Evolutionary conservation across 37 sponge, comb jelly and placozoan genomes (phyloP).

Genomic region (Geodia barretti): DNA sequence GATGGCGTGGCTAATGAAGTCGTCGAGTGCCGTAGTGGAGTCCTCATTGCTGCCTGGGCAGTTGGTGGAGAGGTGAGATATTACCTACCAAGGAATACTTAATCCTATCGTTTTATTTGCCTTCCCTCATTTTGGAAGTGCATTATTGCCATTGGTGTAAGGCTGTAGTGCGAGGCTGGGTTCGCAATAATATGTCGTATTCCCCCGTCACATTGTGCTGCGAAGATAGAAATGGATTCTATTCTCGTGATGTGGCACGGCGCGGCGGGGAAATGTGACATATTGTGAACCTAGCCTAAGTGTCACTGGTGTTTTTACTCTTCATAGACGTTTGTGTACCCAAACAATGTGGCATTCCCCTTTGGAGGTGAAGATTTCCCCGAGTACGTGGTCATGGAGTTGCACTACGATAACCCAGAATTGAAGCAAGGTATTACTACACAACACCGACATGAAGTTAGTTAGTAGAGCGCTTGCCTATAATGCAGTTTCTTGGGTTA

Average conservation of each 20-base stretch:
- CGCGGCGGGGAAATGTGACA: not conserved
- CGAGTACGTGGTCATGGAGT: constrained; percentile 20
- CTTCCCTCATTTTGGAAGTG: too few species aligned
- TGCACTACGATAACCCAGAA: constrained; percentile 34
- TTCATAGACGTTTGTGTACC: constrained; percentile 20
- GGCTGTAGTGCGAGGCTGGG: too few species aligned
- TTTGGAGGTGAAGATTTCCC: constrained; percentile 3
- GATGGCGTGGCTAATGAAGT: not conserved
- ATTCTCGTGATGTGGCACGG: too few species aligned
- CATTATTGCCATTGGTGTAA: too few species aligned
- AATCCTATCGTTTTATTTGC: too few species aligned
- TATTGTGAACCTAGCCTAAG: not conserved
- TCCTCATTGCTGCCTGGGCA: constrained; percentile 53
- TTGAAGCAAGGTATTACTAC: not conserved
- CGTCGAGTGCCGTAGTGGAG: not conserved
- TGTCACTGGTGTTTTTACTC: not conserved
- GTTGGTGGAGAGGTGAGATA: constrained; percentile 69
- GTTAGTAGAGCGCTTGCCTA: too few species aligned
- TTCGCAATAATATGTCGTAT: too few species aligned
- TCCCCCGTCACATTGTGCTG: not conserved
- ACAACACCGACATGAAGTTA: too few species aligned
- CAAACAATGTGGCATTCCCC: constrained; percentile 19
- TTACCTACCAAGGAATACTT: too few species aligned
- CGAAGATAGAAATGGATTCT: too few species aligned
- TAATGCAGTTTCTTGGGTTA: too few species aligned